These are phyloP conservation scores for Neoarius graeffei DNA, from an alignment of 2,113 vertebrate genomes.

Conservation along the genomic window DNA sequence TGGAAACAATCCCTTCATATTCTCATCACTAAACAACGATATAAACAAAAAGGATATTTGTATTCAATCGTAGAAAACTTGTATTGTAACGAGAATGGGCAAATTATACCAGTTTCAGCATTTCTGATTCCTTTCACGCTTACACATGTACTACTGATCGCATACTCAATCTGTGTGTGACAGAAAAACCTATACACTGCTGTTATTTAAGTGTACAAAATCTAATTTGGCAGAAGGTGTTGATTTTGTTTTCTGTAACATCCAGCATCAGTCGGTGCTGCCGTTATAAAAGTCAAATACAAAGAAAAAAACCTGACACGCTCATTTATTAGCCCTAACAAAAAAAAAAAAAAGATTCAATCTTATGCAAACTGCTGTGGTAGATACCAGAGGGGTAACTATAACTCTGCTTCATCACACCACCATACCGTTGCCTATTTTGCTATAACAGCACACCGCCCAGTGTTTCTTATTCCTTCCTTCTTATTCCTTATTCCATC, in stretches of 20 bases:
- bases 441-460: neutral
- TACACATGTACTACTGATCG: no score
- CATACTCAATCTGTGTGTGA: no score
- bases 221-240: neutral
- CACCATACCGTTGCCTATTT: neutral
- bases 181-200: neutral
- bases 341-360: neutral
- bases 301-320: no score
- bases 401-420: neutral
- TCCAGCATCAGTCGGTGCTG: no score
- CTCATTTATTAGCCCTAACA: neutral
- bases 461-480: neutral
- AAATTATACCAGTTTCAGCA: neutral
- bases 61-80: neutral
- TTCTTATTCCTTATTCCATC: no score
- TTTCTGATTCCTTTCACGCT: neutral
- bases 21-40: neutral
- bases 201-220: no score
- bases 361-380: neutral
- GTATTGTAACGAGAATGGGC: neutral
- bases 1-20: neutral
- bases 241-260: neutral
- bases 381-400: neutral
- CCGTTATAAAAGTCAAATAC: no score
- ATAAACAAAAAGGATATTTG: neutral